A percentile compares a stretch with the other conserved stretches of the same genome.
These are phyloP conservation scores for Drosophila flavopinicola DNA, from an alignment of 2,888 invertebrate genomes.

Conservation along the genomic window DNA sequence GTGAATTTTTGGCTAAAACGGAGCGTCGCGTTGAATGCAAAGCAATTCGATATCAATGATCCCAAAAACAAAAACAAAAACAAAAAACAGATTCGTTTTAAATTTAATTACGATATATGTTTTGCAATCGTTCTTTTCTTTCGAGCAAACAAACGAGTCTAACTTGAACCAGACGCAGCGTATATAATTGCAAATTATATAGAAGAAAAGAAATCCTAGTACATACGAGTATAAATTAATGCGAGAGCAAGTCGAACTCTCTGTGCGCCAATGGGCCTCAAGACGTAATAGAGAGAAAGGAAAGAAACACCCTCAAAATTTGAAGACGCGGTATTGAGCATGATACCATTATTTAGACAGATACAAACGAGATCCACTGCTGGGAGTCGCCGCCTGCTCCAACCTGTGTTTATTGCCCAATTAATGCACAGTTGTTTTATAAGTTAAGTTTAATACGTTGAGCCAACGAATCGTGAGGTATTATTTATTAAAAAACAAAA, in stretches of 20 bases:
- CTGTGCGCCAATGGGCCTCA: slow-evolving; percentile 12
- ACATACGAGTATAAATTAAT: slow-evolving; percentile 2
- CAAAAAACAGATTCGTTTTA: too few relatives aligned
- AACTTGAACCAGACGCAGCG: slow-evolving; percentile 60
- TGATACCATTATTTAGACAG: slow-evolving; percentile 21
- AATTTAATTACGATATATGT: slow-evolving; percentile 49
- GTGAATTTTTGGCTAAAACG: slow-evolving; percentile 14
- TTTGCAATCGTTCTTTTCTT: slow-evolving; percentile 49
- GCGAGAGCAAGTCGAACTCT: neutral
- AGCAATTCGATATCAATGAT: slow-evolving; percentile 68
- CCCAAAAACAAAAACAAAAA: too few relatives aligned
- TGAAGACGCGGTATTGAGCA: slow-evolving; percentile 21
- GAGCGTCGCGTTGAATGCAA: slow-evolving; percentile 44
- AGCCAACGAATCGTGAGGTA: slow-evolving; percentile 76
- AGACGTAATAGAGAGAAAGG: too few relatives aligned
- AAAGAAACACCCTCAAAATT: neutral
- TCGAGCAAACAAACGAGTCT: slow-evolving; percentile 61
- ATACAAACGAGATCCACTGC: slow-evolving; percentile 46
- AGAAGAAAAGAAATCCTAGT: slow-evolving; percentile 24
- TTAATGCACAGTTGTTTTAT: slow-evolving; percentile 73
- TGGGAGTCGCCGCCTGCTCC: slow-evolving; percentile 15
- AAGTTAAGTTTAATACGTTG: slow-evolving; percentile 73
- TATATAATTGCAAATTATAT: slow-evolving; percentile 80
- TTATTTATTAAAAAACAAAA: slow-evolving; percentile 67
- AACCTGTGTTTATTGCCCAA: slow-evolving; percentile 60